Conservation (phyloP, 2,888 invertebrate species). For the Steinernema carpocapsae region DNA sequence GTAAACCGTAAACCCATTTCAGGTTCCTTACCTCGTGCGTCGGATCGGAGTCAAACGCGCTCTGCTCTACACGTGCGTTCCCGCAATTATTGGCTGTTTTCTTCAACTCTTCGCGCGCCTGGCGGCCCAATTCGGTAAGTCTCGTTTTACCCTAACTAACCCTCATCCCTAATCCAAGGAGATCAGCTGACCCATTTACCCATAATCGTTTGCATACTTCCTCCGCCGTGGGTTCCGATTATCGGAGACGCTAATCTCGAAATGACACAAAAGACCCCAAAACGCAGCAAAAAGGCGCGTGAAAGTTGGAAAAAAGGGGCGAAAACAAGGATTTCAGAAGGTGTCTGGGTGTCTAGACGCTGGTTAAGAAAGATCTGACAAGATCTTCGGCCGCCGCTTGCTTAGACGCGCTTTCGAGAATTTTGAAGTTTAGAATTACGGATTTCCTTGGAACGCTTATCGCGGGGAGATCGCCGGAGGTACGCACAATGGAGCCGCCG, state of each 20-base stretch:
- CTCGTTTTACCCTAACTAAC: neutral
- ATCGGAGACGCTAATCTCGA: too few species aligned
- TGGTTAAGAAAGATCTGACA: too few species aligned
- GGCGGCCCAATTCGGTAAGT: conserved; percentile 37
- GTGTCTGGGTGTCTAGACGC: too few species aligned
- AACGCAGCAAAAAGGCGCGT: too few species aligned
- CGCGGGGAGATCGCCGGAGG: conserved; percentile 1
- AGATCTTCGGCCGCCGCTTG: too few species aligned
- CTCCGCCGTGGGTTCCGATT: too few species aligned
- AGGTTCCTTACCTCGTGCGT: conserved; percentile 60
- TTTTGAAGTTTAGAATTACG: neutral
- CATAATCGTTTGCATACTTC: neutral
- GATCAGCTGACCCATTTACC: conserved; percentile 17
- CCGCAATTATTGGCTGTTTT: conserved; percentile 57
- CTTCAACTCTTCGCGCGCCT: conserved; percentile 54
- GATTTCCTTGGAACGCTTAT: conserved; percentile 28
- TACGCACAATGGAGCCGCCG: conserved; percentile 6
- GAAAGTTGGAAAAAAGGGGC: too few species aligned
- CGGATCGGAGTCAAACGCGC: conserved; percentile 58
- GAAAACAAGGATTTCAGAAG: too few species aligned
- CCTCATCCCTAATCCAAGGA: neutral
- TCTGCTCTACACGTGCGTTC: conserved; percentile 53
- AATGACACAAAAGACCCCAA: too few species aligned
- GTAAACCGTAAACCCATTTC: conserved; percentile 31
- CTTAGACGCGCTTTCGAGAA: too few species aligned